Conservation (phyloP, 2,113 vertebrate species). For the Blennius ocellaris region DNA sequence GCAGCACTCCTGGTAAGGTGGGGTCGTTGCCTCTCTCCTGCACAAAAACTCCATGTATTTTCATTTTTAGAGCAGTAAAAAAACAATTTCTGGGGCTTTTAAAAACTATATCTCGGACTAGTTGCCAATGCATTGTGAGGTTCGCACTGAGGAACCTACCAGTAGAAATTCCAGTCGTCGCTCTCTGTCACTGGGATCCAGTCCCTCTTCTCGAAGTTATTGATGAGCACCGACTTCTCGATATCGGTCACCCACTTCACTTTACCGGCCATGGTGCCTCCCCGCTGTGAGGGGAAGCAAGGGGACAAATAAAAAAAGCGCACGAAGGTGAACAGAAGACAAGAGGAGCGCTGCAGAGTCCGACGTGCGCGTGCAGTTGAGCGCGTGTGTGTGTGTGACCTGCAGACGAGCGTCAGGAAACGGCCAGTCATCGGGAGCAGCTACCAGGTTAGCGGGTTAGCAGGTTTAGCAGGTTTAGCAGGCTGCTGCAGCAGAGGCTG, state of each 20-base stretch:
- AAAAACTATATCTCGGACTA: no score
- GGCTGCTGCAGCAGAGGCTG: slow-evolving; percentile 67
- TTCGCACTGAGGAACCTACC: slow-evolving; percentile 80
- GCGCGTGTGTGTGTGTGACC: slow-evolving; percentile 40
- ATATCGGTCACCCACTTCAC: slow-evolving; percentile 99
- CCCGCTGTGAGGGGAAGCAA: slow-evolving; percentile 54
- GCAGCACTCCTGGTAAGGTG: no score
- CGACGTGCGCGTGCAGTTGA: no score
- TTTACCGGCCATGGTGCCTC: slow-evolving; percentile 91
- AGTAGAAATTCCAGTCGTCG: slow-evolving; percentile 99
- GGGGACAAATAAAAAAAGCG: neutral
- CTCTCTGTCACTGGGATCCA: slow-evolving; percentile 93
- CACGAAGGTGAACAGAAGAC: slow-evolving; percentile 33
- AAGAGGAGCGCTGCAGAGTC: neutral
- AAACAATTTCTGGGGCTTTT: no score
- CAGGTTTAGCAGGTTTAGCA: slow-evolving; percentile 56
- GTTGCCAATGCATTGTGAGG: no score
- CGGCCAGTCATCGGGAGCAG: slow-evolving; percentile 71
- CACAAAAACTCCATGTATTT: no score
- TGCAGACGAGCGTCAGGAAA: slow-evolving; percentile 63
- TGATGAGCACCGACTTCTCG: slow-evolving; percentile 97
- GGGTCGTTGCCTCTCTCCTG: no score
- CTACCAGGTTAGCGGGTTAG: slow-evolving; percentile 53
- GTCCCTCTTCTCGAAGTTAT: slow-evolving; percentile 98
- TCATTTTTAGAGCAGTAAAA: no score